Conservation (phyloP, 2,113 vertebrate genomes). For the Mirounga angustirostris region DNA sequence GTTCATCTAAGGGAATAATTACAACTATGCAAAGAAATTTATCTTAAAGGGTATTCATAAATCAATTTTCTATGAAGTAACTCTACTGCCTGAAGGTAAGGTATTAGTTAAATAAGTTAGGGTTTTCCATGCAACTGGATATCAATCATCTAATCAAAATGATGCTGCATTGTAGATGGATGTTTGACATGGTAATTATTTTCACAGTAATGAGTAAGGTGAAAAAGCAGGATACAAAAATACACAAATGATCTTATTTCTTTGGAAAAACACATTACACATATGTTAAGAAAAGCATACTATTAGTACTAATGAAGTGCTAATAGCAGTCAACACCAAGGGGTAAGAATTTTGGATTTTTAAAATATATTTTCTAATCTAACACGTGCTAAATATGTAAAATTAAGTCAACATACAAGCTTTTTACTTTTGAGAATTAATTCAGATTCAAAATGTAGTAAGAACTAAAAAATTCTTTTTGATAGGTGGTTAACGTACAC, state of each 20-base stretch:
- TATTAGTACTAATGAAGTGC: background rate
- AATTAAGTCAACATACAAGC: background rate
- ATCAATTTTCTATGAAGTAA: background rate
- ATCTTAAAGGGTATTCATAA: background rate
- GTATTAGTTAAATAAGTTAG: background rate
- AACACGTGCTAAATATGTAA: background rate
- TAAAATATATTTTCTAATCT: background rate
- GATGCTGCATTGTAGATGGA: background rate
- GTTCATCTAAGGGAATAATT: constrained; percentile 27
- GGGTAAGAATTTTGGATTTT: background rate
- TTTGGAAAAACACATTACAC: background rate
- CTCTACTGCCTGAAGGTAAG: background rate
- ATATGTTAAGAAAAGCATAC: background rate
- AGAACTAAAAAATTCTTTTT: background rate
- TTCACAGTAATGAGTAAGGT: background rate
- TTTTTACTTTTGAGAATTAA: constrained; percentile 8
- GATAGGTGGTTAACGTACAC: background rate
- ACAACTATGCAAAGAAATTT: background rate
- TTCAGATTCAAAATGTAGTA: background rate
- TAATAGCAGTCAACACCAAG: background rate
- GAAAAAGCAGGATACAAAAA: background rate
- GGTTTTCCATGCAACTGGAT: background rate
- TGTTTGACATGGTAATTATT: background rate
- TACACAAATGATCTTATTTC: background rate
- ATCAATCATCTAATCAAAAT: constrained; percentile 11